These are phyloP conservation scores for Gymnobelideus leadbeateri DNA, from an alignment of 2,113 vertebrate genomes.

Conservation along the genomic window DNA sequence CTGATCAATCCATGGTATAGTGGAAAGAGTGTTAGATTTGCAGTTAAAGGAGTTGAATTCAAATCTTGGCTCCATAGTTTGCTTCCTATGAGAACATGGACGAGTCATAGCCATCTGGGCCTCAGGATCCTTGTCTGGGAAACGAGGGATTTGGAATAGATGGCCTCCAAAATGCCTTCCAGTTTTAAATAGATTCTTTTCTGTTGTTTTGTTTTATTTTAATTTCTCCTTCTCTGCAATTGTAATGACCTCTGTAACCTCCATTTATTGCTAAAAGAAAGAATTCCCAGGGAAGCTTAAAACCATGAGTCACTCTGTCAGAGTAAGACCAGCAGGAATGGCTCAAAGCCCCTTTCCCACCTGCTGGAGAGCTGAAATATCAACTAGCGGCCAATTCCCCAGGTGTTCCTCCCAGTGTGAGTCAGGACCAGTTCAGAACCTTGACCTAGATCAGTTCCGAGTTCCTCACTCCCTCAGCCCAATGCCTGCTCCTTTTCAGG, in stretches of 20 bases:
- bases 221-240: not conserved
- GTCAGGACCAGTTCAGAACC: not conserved
- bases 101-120: not conserved
- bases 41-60: not conserved
- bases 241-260: not conserved
- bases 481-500: not conserved
- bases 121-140: constrained; percentile 12
- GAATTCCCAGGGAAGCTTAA: not conserved
- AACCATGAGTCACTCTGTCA: not conserved
- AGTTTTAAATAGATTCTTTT: not conserved
- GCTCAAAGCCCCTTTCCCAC: not conserved
- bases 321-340: not conserved
- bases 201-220: not conserved
- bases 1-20: not conserved
- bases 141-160: not conserved
- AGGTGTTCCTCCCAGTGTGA: not conserved
- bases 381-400: not conserved
- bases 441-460: not conserved
- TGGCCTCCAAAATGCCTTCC: not conserved
- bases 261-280: not conserved
- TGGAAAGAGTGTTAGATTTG: not conserved
- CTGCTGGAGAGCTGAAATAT: not conserved
- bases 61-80: not conserved
- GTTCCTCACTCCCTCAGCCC: not conserved
- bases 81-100: not conserved